Percentiles rank a stretch among this genome's conserved stretches.
These are phyloP conservation scores for Rhagonycha lutea DNA, from an alignment of 2,888 invertebrate species.

Conservation along the genomic window DNA sequence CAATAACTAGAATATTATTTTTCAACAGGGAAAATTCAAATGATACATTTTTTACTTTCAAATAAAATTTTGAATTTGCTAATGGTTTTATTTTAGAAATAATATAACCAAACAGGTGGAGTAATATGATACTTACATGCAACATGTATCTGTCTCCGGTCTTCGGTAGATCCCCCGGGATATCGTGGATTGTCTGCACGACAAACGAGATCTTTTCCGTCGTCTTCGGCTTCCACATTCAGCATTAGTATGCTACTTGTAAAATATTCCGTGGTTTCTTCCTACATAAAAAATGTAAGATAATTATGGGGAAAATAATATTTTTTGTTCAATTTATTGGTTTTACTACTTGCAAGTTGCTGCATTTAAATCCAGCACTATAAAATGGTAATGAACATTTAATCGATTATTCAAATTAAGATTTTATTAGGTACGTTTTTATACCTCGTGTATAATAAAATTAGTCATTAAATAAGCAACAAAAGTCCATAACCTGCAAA, in stretches of 20 bases:
- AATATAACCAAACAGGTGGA: slow-evolving; percentile 29
- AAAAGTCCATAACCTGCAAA: not conserved
- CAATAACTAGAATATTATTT: not conserved
- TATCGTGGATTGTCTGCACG: slow-evolving; percentile 87
- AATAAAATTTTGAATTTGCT: not conserved
- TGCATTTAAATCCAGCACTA: not conserved
- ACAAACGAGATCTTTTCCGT: slow-evolving; percentile 81
- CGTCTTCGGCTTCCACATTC: slow-evolving; percentile 76
- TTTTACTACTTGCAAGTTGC: not conserved
- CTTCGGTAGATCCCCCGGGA: slow-evolving; percentile 79
- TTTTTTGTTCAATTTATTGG: not conserved
- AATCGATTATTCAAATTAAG: not conserved
- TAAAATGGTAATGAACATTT: not conserved
- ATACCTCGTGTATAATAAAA: not conserved
- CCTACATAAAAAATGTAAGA: slow-evolving; percentile 50
- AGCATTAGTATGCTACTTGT: slow-evolving; percentile 77
- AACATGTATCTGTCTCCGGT: slow-evolving; percentile 76
- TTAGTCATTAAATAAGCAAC: not conserved
- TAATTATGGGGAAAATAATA: not conserved
- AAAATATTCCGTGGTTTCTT: slow-evolving; percentile 66
- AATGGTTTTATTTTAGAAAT: slow-evolving; percentile 1
- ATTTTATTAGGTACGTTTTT: not conserved
- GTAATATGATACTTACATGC: slow-evolving; percentile 72
- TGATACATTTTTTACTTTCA: no score
- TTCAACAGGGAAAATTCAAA: not conserved